These are phyloP conservation scores for Ceyx cyanopectus DNA, from an alignment of 2,113 vertebrate genomes.

Conservation along the genomic window DNA sequence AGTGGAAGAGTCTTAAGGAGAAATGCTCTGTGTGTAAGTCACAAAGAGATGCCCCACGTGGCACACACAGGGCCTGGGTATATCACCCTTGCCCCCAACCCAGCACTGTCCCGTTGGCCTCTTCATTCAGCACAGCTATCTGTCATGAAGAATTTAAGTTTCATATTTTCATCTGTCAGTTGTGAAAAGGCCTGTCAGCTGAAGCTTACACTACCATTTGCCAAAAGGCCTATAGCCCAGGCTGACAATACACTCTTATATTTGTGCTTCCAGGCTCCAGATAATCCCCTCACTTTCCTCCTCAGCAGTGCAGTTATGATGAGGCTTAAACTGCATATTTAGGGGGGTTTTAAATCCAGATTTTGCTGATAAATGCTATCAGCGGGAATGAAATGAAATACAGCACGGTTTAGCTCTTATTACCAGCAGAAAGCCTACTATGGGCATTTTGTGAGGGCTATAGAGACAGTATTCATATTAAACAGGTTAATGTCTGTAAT, in stretches of 20 bases:
- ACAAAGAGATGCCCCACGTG: slow-evolving; percentile 37
- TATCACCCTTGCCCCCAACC: background rate
- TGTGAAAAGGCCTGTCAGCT: slow-evolving; percentile 98
- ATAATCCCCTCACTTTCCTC: slow-evolving; percentile 93
- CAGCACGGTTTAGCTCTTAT: slow-evolving; percentile 85
- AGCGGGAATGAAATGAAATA: slow-evolving; percentile 95
- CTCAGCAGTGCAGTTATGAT: slow-evolving; percentile 89
- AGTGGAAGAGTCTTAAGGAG: slow-evolving; percentile 53
- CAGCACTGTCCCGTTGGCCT: slow-evolving; percentile 68
- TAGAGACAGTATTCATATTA: slow-evolving; percentile 67
- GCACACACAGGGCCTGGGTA: background rate
- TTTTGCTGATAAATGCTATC: slow-evolving; percentile 99
- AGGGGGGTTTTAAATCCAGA: slow-evolving; percentile 87
- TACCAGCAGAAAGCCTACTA: slow-evolving; percentile 72
- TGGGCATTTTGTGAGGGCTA: slow-evolving; percentile 61
- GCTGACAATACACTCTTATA: slow-evolving; percentile 93
- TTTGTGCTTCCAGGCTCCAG: slow-evolving; percentile 84
- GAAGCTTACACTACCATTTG: slow-evolving; percentile 91
- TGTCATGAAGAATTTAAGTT: slow-evolving; percentile 99
- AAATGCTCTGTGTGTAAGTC: slow-evolving; percentile 47
- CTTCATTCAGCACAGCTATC: slow-evolving; percentile 89
- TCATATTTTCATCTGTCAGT: slow-evolving; percentile 95
- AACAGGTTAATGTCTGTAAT: slow-evolving; percentile 69
- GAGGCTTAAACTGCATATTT: slow-evolving; percentile 99
- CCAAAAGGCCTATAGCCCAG: slow-evolving; percentile 88